Evolutionary conservation across 1,140 invertebrate genomes (phyloP), one percentile per base, ranked within the genome.

Genomic region (Nylanderia fulva): DNA sequence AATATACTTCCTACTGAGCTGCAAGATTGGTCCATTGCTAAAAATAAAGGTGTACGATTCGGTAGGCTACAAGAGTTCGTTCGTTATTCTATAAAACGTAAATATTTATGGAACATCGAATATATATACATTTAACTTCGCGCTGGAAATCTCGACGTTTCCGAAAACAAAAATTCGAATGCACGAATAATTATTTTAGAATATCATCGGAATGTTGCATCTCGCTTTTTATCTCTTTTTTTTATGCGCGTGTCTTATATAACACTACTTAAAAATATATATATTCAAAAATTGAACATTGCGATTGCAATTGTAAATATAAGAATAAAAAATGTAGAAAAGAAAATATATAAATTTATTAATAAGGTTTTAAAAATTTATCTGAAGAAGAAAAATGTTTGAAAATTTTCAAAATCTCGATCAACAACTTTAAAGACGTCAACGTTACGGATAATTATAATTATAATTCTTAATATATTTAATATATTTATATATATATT

Each of bases 11-110:
- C 8, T 27, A 68, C 29, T 48, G 9, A 68, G 13, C 21, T 39
- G 42, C 29, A 7, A 58, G 60, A 88, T 88, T 88, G 69, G 87
- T 27, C 21, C 63, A 60, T 27, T 68, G 86, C 87, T 88, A 88
- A 88, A 88, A 88, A 88, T 88, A 88, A 88, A 88, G 64, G n/a
- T 63, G 18, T 48, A 76, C 63, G 68, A 60, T 80, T 75, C 61
- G 69, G 29, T 36, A 56, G 60, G 72, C 56, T 54, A 54, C 60
- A 85, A 88, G n/a, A n/a, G 42, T 79, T 15, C 61, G 74, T 83
- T 75, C 68, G 80, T 85, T 58, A 87, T 79, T 90, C 77, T 84
- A 77, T 71, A 82, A 72, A 76, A 87, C 82, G 80, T 80, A 80
- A 77, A 83, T 77, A 83, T 79, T 84, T 75, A 86, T 48, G 63